These are phyloP conservation scores for Antedon mediterranea DNA, from an alignment of 53 echinoderm and acorn worm genomes.

Conservation along the genomic window DNA sequence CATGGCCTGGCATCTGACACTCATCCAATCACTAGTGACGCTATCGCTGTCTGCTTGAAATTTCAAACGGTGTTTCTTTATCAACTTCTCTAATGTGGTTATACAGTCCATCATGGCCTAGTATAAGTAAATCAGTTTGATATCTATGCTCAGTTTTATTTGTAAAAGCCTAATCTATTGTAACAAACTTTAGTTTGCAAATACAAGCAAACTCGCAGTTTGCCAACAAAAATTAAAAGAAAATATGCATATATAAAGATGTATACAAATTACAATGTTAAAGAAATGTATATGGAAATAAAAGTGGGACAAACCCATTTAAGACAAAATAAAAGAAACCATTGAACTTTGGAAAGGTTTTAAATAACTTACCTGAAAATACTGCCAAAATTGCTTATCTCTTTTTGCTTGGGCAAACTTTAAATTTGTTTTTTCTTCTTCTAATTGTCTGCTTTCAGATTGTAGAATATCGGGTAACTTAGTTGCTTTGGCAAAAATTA, in stretches of 20 bases:
- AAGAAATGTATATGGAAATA: too few species aligned
- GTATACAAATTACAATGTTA: too few species aligned
- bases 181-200: too few species aligned
- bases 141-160: too few species aligned
- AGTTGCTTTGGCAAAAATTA: constrained; percentile 80
- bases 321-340: too few species aligned
- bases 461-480: constrained; percentile 67
- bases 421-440: constrained; percentile 54
- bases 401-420: constrained; percentile 41
- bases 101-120: constrained; percentile 57
- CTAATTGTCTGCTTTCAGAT: constrained; percentile 46
- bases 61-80: constrained; percentile 60
- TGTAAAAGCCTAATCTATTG: too few species aligned
- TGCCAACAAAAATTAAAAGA: too few species aligned
- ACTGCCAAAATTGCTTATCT: constrained; percentile 87
- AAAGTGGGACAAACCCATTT: too few species aligned
- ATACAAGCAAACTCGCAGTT: too few species aligned
- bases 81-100: constrained; percentile 45
- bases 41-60: constrained; percentile 70
- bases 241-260: too few species aligned
- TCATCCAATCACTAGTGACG: constrained; percentile 71
- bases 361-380: constrained; percentile 90
- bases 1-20: constrained; percentile 68
- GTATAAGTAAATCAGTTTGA: too few species aligned
- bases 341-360: too few species aligned